phyloP scores from a whole-genome alignment of 2,888 invertebrate genomes.

The Pardosa pseudoannulata region DNA sequence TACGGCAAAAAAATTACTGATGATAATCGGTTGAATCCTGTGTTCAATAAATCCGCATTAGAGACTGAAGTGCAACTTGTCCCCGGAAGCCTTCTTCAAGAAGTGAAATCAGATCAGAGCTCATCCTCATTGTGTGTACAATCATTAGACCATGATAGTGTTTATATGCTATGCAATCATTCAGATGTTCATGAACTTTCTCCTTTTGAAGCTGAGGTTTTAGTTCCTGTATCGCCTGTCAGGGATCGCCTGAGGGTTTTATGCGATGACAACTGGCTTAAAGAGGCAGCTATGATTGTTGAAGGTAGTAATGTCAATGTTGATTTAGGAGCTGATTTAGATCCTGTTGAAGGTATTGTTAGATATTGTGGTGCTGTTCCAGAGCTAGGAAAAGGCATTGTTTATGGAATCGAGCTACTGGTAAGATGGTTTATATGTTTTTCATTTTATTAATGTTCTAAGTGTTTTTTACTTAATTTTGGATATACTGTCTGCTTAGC shows the following conservation, averaged over 20 bases:
- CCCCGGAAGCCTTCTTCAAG: conserved; percentile 64
- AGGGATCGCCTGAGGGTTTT: conserved; percentile 67
- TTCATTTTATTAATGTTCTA: too few relatives aligned
- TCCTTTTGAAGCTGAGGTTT: conserved; percentile 68
- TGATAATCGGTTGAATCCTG: conserved; percentile 47
- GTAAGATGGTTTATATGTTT: conserved; percentile 29
- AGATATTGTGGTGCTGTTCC: conserved; percentile 68
- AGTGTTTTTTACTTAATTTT: too few relatives aligned
- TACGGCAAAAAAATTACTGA: conserved; percentile 67
- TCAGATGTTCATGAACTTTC: conserved; percentile 64
- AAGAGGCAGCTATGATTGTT: conserved; percentile 70
- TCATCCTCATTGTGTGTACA: conserved; percentile 63
- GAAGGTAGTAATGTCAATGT: conserved; percentile 70
- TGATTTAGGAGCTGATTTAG: conserved; percentile 61
- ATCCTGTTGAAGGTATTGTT: conserved; percentile 69
- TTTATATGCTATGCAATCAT: conserved; percentile 60
- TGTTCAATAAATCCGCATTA: conserved; percentile 36
- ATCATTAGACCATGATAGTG: conserved; percentile 70
- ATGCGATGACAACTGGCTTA: conserved; percentile 50
- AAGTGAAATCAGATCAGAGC: conserved; percentile 31
- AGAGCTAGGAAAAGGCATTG: conserved; percentile 69
- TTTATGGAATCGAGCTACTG: conserved; percentile 69
- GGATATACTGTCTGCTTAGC: too few relatives aligned
- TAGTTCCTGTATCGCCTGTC: conserved; percentile 68
- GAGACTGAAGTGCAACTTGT: conserved; percentile 71